These are phyloP conservation scores for Pollenia angustigena DNA, from an alignment of 2,888 invertebrate species.

Conservation along the genomic window DNA sequence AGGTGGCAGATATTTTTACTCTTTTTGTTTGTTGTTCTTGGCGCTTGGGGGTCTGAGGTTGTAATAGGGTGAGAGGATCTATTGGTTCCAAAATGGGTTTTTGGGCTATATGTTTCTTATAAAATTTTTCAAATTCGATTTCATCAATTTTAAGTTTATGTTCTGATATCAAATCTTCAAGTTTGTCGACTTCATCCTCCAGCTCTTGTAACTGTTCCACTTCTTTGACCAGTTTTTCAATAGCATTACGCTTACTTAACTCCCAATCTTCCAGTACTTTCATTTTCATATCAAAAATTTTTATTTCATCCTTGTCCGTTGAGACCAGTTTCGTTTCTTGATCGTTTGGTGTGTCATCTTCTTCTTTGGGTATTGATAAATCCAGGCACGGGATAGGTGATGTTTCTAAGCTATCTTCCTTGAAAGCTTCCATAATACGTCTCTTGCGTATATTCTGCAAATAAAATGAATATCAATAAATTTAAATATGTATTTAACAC, in stretches of 20 bases:
- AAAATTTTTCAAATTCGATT: slow-evolving; percentile 30
- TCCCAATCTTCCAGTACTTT: slow-evolving; percentile 76
- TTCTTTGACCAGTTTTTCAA: slow-evolving; percentile 75
- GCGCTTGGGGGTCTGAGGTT: slow-evolving; percentile 28
- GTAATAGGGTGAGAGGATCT: not conserved
- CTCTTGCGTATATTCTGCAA: slow-evolving; percentile 54
- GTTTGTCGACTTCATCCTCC: slow-evolving; percentile 66
- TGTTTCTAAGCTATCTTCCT: slow-evolving; percentile 9
- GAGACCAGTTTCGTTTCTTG: not conserved
- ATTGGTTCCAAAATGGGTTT: slow-evolving; percentile 14
- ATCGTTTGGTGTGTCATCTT: not conserved
- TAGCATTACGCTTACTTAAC: slow-evolving; percentile 74
- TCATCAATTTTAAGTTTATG: slow-evolving; percentile 50
- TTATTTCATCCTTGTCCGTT: slow-evolving; percentile 9
- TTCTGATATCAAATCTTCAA: slow-evolving; percentile 40
- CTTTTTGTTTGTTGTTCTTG: slow-evolving; percentile 32
- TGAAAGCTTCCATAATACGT: slow-evolving; percentile 48
- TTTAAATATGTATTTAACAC: not conserved
- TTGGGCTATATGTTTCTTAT: not conserved
- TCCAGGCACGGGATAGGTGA: not conserved
- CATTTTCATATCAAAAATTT: slow-evolving; percentile 52
- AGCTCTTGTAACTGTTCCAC: slow-evolving; percentile 76
- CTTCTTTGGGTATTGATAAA: slow-evolving; percentile 9
- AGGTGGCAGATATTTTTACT: slow-evolving; percentile 15
- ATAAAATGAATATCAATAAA: not conserved